Percentiles rank a stretch among this genome's conserved stretches.
Conservation (phyloP, 2,113 vertebrate genomes). For the Heterochromis multidens region DNA sequence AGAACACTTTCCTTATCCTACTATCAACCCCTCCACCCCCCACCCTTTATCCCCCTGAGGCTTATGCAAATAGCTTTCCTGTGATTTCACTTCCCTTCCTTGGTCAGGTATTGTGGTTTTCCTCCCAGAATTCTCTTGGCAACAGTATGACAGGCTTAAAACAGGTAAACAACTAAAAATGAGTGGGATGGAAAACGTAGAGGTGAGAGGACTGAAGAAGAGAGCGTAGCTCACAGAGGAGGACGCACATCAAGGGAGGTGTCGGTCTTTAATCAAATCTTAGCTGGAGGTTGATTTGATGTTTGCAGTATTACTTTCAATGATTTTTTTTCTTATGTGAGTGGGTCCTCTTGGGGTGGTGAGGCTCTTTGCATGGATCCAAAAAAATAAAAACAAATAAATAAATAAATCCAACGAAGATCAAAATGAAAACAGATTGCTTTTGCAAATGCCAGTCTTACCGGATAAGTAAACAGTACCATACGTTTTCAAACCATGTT, state of each 20-base stretch:
- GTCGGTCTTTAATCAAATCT: conserved; percentile 49
- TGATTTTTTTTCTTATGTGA: not conserved
- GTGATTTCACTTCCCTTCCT: conserved; percentile 13
- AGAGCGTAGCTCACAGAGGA: not conserved
- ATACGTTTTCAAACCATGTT: not conserved
- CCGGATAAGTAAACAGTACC: not conserved
- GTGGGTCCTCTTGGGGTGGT: not conserved
- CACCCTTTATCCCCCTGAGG: not conserved
- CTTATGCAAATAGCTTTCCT: conserved; percentile 55
- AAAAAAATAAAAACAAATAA: no score
- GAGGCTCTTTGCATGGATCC: not conserved
- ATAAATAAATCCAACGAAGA: not conserved
- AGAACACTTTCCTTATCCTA: conserved; percentile 47
- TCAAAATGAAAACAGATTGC: not conserved
- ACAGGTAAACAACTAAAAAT: conserved; percentile 12
- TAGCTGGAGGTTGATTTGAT: conserved; percentile 50
- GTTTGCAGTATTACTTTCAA: conserved; percentile 38
- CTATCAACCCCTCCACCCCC: not conserved
- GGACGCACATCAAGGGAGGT: not conserved
- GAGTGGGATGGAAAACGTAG: not conserved
- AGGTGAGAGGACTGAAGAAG: not conserved
- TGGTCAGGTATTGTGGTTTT: not conserved
- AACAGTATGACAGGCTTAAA: conserved; percentile 14
- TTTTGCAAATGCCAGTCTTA: not conserved
- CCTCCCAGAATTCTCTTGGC: not conserved